These are phyloP conservation scores for Irena cyanogastra DNA, from an alignment of 2,113 vertebrate species.

Conservation along the genomic window DNA sequence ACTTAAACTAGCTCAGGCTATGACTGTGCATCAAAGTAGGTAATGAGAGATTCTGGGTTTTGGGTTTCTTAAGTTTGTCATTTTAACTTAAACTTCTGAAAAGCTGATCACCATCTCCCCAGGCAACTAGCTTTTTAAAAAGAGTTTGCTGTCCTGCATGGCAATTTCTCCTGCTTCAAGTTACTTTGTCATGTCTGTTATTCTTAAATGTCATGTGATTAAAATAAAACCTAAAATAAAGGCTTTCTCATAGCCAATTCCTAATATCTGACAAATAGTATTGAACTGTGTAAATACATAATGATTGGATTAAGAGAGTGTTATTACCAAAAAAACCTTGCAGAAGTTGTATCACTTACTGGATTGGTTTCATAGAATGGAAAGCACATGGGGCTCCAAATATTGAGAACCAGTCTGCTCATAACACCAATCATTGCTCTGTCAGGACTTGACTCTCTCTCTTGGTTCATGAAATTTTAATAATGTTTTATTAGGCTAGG, in stretches of 20 bases:
- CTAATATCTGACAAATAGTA: not conserved
- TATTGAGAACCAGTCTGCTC: not conserved
- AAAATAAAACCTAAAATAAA: not conserved
- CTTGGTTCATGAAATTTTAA: not conserved
- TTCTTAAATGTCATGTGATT: not conserved
- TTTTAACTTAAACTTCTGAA: conserved; percentile 4
- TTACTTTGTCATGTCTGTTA: not conserved
- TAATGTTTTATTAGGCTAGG: not conserved
- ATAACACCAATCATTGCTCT: not conserved
- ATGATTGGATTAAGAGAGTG: not conserved
- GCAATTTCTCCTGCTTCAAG: not conserved
- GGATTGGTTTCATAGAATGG: not conserved
- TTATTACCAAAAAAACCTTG: not conserved
- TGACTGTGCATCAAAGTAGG: not conserved
- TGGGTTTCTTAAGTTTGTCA: not conserved
- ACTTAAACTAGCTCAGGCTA: not conserved
- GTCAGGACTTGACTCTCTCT: not conserved
- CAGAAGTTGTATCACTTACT: not conserved
- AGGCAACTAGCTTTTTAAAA: not conserved
- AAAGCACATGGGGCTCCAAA: not conserved
- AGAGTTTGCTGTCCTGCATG: not conserved
- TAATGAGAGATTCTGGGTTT: not conserved
- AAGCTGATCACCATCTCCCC: not conserved
- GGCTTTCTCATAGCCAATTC: not conserved
- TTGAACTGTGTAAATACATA: not conserved